Conservation (phyloP, 2,888 invertebrate species). For the Phaedon cochleariae region DNA sequence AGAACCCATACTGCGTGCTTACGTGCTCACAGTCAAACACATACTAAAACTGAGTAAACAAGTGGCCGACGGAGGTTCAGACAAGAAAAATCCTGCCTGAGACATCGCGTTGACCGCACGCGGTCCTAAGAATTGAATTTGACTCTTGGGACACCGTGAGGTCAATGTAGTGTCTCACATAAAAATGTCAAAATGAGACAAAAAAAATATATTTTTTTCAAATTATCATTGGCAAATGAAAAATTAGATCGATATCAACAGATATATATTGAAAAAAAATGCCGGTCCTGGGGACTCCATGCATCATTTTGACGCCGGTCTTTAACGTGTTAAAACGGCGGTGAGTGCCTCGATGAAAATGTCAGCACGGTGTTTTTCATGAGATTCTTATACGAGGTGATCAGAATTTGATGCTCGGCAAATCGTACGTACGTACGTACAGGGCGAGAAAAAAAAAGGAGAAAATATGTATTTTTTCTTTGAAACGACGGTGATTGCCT, state of each 20-base stretch:
- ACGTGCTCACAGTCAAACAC: not conserved
- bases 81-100: not conserved
- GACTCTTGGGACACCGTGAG: not conserved
- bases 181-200: not conserved
- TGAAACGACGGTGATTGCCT: too few species aligned
- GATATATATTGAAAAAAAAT: not conserved
- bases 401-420: too few species aligned
- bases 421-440: too few species aligned
- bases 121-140: not conserved
- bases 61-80: not conserved
- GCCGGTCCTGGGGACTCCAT: not conserved
- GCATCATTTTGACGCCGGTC: constrained; percentile 6
- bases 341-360: too few species aligned
- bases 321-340: not conserved
- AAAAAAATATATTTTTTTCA: not conserved
- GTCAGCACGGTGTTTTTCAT: too few species aligned
- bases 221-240: constrained; percentile 1
- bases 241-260: constrained; percentile 5
- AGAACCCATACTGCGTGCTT: not conserved
- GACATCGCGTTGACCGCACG: not conserved
- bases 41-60: not conserved
- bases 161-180: not conserved
- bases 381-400: too few species aligned
- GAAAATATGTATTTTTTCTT: too few species aligned
- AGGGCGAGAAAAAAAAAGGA: too few species aligned